Conservation (phyloP, 2,888 invertebrate species). For the Drosophila borborema region DNA sequence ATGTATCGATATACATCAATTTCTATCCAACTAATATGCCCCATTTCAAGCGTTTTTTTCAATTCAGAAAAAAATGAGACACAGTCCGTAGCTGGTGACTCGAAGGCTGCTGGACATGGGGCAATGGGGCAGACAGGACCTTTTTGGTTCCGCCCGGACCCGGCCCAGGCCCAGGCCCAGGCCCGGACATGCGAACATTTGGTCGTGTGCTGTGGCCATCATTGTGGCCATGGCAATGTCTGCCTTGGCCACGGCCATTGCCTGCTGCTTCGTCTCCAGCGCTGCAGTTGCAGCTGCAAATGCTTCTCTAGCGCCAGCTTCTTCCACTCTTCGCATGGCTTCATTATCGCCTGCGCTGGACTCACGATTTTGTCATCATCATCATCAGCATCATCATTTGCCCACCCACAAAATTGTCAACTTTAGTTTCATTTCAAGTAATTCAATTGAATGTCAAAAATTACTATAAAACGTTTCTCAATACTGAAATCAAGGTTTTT, state of each 20-base stretch:
- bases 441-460: background rate
- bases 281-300: background rate
- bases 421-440: constrained; percentile 3
- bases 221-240: constrained; percentile 49
- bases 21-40: background rate
- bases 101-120: constrained; percentile 13
- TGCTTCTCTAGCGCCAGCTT: background rate
- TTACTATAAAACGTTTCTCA: background rate
- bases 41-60: background rate
- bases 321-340: constrained; percentile 48
- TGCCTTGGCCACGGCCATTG: background rate
- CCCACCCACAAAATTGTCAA: constrained; percentile 59
- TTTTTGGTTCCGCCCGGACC: constrained; percentile 13
- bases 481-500: background rate
- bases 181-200: constrained; percentile 35
- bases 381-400: constrained; percentile 32
- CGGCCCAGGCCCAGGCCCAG: background rate
- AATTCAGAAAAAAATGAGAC: constrained; percentile 3
- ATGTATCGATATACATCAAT: background rate
- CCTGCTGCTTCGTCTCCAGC: constrained; percentile 3
- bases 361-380: constrained; percentile 42
- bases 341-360: constrained; percentile 65
- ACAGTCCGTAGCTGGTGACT: constrained; percentile 1
- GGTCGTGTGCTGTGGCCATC: constrained; percentile 71
- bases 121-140: constrained; percentile 14